Evolutionary conservation across 2,113 vertebrate species (phyloP), one percentile per base, ranked within the genome.

Genomic region (Phyllostomus discolor): DNA sequence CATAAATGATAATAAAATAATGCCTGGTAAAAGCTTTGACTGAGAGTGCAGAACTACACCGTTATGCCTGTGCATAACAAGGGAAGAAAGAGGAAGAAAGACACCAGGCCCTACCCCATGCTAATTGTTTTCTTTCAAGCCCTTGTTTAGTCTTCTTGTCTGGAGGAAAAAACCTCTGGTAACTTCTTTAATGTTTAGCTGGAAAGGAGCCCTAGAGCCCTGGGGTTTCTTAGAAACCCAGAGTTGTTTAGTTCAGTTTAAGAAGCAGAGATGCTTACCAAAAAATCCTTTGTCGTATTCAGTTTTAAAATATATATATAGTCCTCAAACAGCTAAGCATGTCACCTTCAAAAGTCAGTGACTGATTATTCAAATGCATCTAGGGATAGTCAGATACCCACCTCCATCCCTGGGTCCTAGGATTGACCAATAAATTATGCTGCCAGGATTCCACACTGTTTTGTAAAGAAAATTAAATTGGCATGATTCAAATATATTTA

Each of bases 1-100:
- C 66, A 57, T 52, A 66, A 46, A 72, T 83, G 73, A 59, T 88
- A 57, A 81, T 70, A 85, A 96, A 95, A 92, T 62, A 50, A 76
- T 59, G 54, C 22, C 87, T 57, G 28, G 28, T 11, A 79, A 52
- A 43, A 16, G 78, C 54, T 31, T 59, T 94, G 89, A 88, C 48
- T 83, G 95, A 52, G 85, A 73, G 41, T 22, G 0, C 38, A 24
- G 64, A 69, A 70, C 67, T 41, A 5, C 1, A 26, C 41, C 16
- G 0, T 57, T 2, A 46, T 0, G 1, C 22, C 41, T n/a, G n/a
- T 19, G 31, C 31, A 3, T 6, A 15, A 46, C 19, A 10, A 52
- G 62, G 26, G 20, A 31, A 78, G 52, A 72, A 16, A 54, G 33
- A 4, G 0, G 28, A 62, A 69, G 73, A 28, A 31, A 52, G 1